Evolutionary conservation across 2,113 vertebrate species (phyloP).

Genomic region (Stercorarius parasiticus): DNA sequence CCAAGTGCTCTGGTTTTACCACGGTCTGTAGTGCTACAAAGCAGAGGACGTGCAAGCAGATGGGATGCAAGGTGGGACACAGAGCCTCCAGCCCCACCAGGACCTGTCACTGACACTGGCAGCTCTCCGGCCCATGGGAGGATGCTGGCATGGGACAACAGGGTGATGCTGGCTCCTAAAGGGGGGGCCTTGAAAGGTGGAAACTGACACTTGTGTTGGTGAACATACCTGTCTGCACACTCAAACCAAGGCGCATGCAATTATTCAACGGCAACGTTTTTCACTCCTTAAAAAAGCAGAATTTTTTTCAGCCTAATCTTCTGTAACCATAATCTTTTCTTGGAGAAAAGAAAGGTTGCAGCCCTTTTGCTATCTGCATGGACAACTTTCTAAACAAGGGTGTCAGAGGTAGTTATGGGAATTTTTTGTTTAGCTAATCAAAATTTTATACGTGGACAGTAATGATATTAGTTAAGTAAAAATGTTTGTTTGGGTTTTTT

Average conservation of each 20-base stretch:
- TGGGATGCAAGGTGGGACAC: accelerated
- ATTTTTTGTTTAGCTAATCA: background rate
- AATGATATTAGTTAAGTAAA: background rate
- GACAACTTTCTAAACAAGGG: background rate
- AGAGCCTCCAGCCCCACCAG: background rate
- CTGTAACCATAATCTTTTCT: background rate
- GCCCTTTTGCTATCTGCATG: background rate
- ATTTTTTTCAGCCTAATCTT: background rate
- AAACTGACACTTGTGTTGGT: background rate
- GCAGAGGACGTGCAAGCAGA: background rate
- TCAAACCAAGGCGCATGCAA: background rate
- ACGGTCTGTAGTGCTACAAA: background rate
- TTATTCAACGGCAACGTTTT: accelerated
- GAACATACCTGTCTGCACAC: accelerated
- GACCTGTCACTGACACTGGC: background rate
- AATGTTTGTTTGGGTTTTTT: background rate
- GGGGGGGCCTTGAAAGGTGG: too few species aligned
- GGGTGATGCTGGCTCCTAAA: background rate
- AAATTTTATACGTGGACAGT: background rate
- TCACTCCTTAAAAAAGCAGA: background rate
- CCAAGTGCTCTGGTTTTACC: background rate
- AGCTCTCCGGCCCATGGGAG: accelerated
- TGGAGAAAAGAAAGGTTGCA: background rate
- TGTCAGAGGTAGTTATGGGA: background rate
- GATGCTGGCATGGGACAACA: background rate